These are phyloP conservation scores for Argyresthia albistria DNA, from an alignment of 2,888 invertebrate genomes.

Conservation along the genomic window DNA sequence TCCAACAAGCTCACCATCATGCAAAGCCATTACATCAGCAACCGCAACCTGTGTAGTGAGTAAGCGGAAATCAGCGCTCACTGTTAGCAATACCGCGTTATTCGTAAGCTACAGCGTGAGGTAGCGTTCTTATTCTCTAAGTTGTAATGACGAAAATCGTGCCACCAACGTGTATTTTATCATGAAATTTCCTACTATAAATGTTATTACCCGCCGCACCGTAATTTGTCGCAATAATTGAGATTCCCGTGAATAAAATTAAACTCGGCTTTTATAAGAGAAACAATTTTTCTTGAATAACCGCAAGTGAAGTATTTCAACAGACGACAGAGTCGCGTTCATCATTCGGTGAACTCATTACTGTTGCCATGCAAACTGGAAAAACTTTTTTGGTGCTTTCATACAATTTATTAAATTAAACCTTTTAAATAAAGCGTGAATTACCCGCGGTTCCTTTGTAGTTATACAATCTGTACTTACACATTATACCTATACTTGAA, in stretches of 20 bases:
- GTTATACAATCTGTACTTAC: neutral
- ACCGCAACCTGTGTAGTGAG: conserved; percentile 28
- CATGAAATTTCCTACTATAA: conserved; percentile 7
- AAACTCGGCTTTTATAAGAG: conserved; percentile 35
- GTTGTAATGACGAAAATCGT: too few species aligned
- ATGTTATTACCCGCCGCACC: conserved; percentile 46
- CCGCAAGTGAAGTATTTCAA: conserved; percentile 1
- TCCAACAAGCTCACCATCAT: neutral
- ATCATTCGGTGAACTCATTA: conserved; percentile 14
- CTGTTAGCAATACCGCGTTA: too few species aligned
- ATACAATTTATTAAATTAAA: neutral
- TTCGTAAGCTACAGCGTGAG: too few species aligned
- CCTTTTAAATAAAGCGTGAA: too few species aligned
- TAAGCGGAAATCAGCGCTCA: conserved; percentile 26
- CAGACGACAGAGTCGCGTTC: conserved; percentile 11
- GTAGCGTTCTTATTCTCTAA: too few species aligned
- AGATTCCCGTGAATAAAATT: conserved; percentile 54
- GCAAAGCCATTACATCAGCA: conserved; percentile 6
- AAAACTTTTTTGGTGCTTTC: neutral
- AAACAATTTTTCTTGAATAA: conserved; percentile 18
- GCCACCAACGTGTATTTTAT: too few species aligned
- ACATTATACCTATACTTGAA: too few species aligned
- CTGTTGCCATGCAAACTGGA: conserved; percentile 1
- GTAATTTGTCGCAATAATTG: conserved; percentile 58
- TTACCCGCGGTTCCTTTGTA: neutral